Evolutionary conservation across 1,140 invertebrate species (phyloP).

Genomic region (Drosophila arizonae): DNA sequence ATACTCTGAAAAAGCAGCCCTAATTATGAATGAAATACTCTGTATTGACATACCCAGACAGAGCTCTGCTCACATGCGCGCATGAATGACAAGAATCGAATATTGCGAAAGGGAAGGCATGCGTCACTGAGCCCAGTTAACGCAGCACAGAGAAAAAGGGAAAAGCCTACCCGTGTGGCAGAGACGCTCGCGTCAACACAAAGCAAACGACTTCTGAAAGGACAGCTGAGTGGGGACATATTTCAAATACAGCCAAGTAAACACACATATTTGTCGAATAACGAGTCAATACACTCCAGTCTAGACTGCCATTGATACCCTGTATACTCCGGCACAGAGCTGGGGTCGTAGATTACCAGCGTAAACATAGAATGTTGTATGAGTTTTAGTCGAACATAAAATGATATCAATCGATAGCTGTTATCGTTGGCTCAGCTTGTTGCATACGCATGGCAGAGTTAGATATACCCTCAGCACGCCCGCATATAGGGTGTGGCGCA

Average conservation of each 20-base stretch:
- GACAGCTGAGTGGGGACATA: slow-evolving; percentile 67
- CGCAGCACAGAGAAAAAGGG: background rate
- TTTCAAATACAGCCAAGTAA: slow-evolving; percentile 50
- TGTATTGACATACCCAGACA: background rate
- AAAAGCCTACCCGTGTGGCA: slow-evolving; percentile 30
- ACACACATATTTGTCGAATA: slow-evolving; percentile 18
- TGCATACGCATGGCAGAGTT: background rate
- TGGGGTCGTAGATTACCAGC: no score
- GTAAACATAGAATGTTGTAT: no score
- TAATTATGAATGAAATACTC: background rate
- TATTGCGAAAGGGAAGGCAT: slow-evolving; percentile 21
- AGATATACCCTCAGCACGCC: background rate
- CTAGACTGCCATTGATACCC: background rate
- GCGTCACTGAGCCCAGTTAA: slow-evolving; percentile 14
- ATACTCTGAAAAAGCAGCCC: background rate
- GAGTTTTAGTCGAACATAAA: no score
- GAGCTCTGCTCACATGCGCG: background rate
- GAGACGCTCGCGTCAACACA: slow-evolving; percentile 29
- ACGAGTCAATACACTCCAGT: background rate
- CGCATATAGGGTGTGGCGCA: background rate
- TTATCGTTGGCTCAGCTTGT: background rate
- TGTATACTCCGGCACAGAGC: no score
- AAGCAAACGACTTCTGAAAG: slow-evolving; percentile 30
- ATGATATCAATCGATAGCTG: no score
- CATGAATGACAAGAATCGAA: slow-evolving; percentile 36